A percentile compares a stretch with the other conserved stretches of the same genome.
These are phyloP conservation scores for Calcarius lapponicus DNA, from an alignment of 2,797 vertebrate species.

Conservation along the genomic window DNA sequence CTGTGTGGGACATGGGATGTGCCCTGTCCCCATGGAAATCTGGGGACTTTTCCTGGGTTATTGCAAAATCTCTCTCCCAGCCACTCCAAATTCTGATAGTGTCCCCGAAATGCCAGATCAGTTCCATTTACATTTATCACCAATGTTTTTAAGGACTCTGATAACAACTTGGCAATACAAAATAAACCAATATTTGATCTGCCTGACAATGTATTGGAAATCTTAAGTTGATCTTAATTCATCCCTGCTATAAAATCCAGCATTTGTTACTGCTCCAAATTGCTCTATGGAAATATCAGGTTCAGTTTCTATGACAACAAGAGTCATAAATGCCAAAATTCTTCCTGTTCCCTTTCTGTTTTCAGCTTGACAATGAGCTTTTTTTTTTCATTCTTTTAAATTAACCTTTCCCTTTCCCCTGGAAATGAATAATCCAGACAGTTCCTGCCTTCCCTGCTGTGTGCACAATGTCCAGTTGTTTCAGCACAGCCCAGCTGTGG, in stretches of 20 bases:
- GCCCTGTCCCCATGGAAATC: neutral
- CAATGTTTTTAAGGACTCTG: neutral
- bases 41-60: neutral
- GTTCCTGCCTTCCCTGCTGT: neutral
- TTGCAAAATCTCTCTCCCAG: neutral
- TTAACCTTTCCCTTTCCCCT: slow-evolving; percentile 38
- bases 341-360: slow-evolving; percentile 54
- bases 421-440: neutral
- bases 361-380: slow-evolving; percentile 17
- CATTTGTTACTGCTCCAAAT: slow-evolving; percentile 13
- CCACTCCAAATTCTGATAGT: neutral
- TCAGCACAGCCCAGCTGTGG: neutral
- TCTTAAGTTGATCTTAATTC: slow-evolving; percentile 55
- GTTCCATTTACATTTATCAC: neutral
- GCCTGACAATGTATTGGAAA: slow-evolving; percentile 29
- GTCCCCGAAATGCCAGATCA: neutral
- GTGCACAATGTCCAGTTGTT: neutral
- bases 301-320: slow-evolving; percentile 68
- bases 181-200: slow-evolving; percentile 32
- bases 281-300: slow-evolving; percentile 60
- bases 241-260: slow-evolving; percentile 5
- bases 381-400: neutral
- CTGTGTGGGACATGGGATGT: neutral
- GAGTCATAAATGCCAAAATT: slow-evolving; percentile 64
- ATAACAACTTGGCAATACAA: neutral